Evolutionary conservation across 1,140 invertebrate species (phyloP).

Genomic region (Drosophila miranda): DNA sequence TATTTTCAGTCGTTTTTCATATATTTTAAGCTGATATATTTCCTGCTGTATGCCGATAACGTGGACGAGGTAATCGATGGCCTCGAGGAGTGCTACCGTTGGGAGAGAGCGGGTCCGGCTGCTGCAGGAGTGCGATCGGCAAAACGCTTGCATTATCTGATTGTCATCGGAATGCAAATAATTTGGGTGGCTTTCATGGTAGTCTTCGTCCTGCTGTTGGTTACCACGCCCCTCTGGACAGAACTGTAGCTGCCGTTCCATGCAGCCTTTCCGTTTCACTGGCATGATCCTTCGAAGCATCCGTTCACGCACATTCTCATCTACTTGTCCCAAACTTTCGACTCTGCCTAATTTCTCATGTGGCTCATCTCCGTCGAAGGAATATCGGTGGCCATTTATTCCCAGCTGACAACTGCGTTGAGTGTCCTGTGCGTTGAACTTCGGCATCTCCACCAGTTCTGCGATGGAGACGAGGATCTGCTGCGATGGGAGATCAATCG

Average conservation of each 20-base stretch:
- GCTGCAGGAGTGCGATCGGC: slow-evolving; percentile 3
- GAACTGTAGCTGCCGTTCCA: slow-evolving; percentile 49
- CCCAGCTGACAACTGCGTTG: slow-evolving; percentile 30
- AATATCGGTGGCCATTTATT: slow-evolving; percentile 12
- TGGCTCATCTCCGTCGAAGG: slow-evolving; percentile 21
- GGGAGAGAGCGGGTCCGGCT: background rate
- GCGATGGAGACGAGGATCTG: background rate
- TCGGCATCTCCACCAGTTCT: background rate
- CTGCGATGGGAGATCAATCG: slow-evolving; percentile 16
- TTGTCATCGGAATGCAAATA: background rate
- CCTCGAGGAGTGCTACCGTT: slow-evolving; percentile 21
- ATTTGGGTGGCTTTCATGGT: slow-evolving; percentile 8
- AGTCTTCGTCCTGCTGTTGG: slow-evolving; percentile 10
- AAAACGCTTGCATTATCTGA: slow-evolving; percentile 24
- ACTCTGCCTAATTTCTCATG: slow-evolving; percentile 9
- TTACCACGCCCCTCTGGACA: slow-evolving; percentile 33
- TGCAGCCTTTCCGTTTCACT: slow-evolving; percentile 29
- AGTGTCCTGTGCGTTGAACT: slow-evolving; percentile 45
- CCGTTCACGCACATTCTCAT: slow-evolving; percentile 12
- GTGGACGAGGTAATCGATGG: slow-evolving; percentile 32
- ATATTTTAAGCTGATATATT: slow-evolving; percentile 10
- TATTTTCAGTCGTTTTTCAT: slow-evolving; percentile 19
- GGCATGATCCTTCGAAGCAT: slow-evolving; percentile 39
- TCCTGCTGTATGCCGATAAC: slow-evolving; percentile 12
- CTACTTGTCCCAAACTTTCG: slow-evolving; percentile 20